Percentiles rank a stretch among this genome's conserved stretches.
Conservation (phyloP, 1,140 invertebrate genomes). For the Cyrtorhinus lividipennis region DNA sequence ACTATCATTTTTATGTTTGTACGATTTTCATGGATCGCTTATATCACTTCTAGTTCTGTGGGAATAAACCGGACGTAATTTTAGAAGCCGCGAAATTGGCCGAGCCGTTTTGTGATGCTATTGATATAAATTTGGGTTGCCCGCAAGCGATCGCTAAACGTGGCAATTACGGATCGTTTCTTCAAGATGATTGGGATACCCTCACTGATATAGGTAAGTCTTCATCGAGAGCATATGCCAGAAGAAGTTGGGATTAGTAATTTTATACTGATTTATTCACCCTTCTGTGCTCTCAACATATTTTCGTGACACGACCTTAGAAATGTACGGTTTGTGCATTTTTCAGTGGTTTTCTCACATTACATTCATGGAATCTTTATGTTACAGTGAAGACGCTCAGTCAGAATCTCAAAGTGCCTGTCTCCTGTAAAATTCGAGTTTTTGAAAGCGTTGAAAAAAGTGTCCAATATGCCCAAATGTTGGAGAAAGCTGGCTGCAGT, state of each 20-base stretch:
- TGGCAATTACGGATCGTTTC: conserved; percentile 76
- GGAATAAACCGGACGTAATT: conserved; percentile 80
- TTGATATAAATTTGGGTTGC: conserved; percentile 97
- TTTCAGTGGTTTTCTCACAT: too few relatives aligned
- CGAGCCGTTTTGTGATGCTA: conserved; percentile 78
- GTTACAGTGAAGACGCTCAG: conserved; percentile 48
- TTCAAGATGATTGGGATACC: conserved; percentile 91
- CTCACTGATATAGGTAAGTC: conserved; percentile 64
- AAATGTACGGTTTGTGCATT: too few relatives aligned
- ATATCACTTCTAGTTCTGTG: conserved; percentile 92
- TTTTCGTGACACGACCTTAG: too few relatives aligned
- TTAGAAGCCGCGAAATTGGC: conserved; percentile 74
- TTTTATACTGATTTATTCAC: too few relatives aligned
- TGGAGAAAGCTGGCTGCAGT: conserved; percentile 83
- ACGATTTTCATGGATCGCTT: too few relatives aligned
- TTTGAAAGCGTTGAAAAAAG: conserved; percentile 81
- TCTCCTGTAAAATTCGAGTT: conserved; percentile 91
- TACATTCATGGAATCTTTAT: too few relatives aligned
- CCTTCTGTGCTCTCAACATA: too few relatives aligned
- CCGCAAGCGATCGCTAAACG: conserved; percentile 88
- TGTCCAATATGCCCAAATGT: conserved; percentile 81
- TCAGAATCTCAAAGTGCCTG: conserved; percentile 58
- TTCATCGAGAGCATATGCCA: too few relatives aligned
- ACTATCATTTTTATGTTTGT: too few relatives aligned
- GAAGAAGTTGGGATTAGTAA: too few relatives aligned